Evolutionary conservation across 2,888 invertebrate species (phyloP), one percentile per base, ranked within the genome.

Genomic region (Neoaliturus tenellus): DNA sequence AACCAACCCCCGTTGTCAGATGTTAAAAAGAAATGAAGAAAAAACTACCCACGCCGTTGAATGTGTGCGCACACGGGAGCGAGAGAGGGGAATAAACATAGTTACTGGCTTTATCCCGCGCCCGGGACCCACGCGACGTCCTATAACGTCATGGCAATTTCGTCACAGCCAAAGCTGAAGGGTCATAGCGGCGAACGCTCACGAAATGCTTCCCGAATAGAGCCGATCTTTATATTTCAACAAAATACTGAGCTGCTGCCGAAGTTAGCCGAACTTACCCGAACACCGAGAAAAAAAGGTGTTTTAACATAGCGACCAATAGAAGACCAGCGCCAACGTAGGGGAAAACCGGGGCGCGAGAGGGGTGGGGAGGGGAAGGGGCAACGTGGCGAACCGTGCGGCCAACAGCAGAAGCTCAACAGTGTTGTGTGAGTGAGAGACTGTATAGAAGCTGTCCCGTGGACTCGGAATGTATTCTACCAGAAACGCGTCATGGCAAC

Each of bases 61-160:
- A 62, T 67, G 83, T 78, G 83, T 80, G 78, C 80, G 83, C 80
- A 80, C 78, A 62, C 78, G 80, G 67, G 67, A 33, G 67, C 67
- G 44, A 83, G 83, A 78, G 83, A 82, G 84, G 84, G 82, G 84
- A 84, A 84, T 84, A 84, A 84, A 84, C 84, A 84, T 84, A 82
- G 78, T 82, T 69, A 58, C 44, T 44, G 67, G 84, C 84, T 84
- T 84, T 84, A 84, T 81, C 62, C 84, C 81, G 75, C 51, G 84
- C 58, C 12, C 69, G 58, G 58, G 58, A 81, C 81, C 67, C 84
- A 67, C 84, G 35, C 28, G 84, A 82, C 84, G 84, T 75, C 84
- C 44, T 84, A 67, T 84, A 84, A 84, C 84, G 84, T 84, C 84
- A 84, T 84, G 84, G 81, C 84, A 84, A 84, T 84, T 84, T 84